These are phyloP conservation scores for human DNA, from an alignment of 2,113 vertebrate genomes.

Conservation along the genomic window GRCh38 chr13:52072001-52072500, in stretches of 20 bases:
- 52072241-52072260: neutral
- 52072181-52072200: neutral
- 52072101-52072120: neutral
- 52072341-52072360: neutral
- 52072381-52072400: rapidly evolving
- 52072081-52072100: constrained; percentile 47
- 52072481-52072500: neutral
- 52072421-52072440: neutral
- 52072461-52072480: neutral
- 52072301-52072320: neutral
- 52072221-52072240: neutral
- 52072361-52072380: neutral
- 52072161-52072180: neutral
- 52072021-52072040: constrained; percentile 82
- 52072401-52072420: neutral
- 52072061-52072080: constrained; percentile 80
- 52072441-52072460: neutral
- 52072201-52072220: neutral
- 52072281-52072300: neutral
- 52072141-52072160: neutral
- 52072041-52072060: constrained; percentile 83
- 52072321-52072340: neutral
- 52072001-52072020: constrained; percentile 73
- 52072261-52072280: neutral
- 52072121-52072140: neutral